These are phyloP conservation scores for Campylomormyrus tamandua DNA, from an alignment of 2,113 vertebrate genomes.

Conservation along the genomic window DNA sequence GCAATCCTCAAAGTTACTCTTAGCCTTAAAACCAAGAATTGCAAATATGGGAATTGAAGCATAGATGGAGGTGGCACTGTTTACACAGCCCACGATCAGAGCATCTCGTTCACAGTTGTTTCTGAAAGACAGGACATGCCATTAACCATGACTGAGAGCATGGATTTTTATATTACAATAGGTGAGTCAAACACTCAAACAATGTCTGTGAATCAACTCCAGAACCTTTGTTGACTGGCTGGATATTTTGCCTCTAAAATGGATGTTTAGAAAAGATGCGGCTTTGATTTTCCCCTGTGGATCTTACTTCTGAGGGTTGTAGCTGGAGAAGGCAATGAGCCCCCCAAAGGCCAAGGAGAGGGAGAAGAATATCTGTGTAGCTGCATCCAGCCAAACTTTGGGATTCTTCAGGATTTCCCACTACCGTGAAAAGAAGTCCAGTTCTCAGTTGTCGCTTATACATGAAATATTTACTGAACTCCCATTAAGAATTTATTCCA, in stretches of 20 bases:
- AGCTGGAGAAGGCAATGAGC: constrained; percentile 84
- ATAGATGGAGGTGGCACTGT: constrained; percentile 82
- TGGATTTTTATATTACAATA: not conserved
- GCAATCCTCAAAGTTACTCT: constrained; percentile 57
- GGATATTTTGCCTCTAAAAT: not conserved
- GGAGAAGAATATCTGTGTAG: constrained; percentile 81
- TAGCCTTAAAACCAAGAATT: constrained; percentile 89
- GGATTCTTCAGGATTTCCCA: constrained; percentile 68
- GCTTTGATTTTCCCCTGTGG: not conserved
- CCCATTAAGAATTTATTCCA: not conserved
- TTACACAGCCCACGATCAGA: constrained; percentile 71
- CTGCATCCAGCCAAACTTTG: constrained; percentile 81
- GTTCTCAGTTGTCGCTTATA: not conserved
- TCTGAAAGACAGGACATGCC: constrained; percentile 49
- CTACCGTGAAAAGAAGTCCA: constrained; percentile 48
- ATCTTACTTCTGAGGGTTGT: constrained; percentile 71
- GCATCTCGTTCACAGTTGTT: constrained; percentile 84
- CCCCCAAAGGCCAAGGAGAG: constrained; percentile 84
- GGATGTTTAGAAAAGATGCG: not conserved
- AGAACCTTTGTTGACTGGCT: not conserved
- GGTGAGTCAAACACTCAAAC: not conserved
- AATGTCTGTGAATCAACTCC: not conserved
- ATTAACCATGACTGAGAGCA: not conserved
- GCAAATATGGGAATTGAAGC: constrained; percentile 80
- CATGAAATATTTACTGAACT: not conserved